phyloP scores from a whole-genome alignment of 2,888 invertebrate genomes.

The Criorhina ranunculi region DNA sequence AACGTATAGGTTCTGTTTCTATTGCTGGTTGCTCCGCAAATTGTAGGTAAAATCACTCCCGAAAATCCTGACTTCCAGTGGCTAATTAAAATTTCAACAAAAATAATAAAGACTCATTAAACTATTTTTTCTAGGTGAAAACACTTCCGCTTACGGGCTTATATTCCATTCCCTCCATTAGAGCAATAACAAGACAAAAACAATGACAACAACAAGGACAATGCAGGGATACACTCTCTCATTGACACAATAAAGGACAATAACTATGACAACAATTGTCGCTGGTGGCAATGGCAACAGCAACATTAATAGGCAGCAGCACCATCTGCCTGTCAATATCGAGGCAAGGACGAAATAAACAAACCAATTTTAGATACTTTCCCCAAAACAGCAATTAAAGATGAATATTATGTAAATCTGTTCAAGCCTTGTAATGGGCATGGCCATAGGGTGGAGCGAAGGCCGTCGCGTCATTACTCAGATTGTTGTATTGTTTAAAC shows the following conservation, averaged over 20 bases:
- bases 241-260: conserved; percentile 1
- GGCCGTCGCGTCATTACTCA: conserved; percentile 40
- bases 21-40: too few relatives aligned
- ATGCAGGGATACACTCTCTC: neutral
- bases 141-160: neutral
- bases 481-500: conserved; percentile 40
- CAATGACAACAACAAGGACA: neutral
- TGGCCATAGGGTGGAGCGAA: neutral
- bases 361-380: conserved; percentile 33
- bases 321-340: conserved; percentile 1
- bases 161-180: neutral
- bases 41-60: too few relatives aligned
- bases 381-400: conserved; percentile 40
- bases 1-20: too few relatives aligned
- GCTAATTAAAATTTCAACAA: too few relatives aligned
- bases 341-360: neutral
- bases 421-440: conserved; percentile 7
- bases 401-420: conserved; percentile 40
- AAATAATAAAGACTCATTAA: too few relatives aligned
- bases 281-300: conserved; percentile 4
- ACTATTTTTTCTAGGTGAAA: neutral
- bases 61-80: too few relatives aligned
- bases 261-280: conserved; percentile 4
- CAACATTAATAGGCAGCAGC: too few relatives aligned
- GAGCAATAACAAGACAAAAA: neutral